Evolutionary conservation across 2,113 vertebrate genomes (phyloP).

Genomic region (Peromyscus californicus): DNA sequence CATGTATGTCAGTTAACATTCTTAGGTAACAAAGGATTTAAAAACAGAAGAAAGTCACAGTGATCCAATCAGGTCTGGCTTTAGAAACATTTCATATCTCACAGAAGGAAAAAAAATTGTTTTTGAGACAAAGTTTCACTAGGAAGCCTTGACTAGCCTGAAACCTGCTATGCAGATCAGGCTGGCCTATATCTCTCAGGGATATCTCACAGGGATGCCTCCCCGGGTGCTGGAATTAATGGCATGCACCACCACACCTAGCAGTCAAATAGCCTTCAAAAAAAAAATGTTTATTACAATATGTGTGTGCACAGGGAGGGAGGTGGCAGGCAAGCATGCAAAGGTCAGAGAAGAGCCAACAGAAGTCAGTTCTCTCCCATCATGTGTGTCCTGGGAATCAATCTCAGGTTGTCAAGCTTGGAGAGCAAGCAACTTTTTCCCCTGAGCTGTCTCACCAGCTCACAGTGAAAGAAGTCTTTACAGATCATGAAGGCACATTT

Average conservation of each 20-base stretch:
- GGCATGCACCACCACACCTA: neutral
- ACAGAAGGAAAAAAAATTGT: neutral
- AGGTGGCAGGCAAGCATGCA: too few relatives aligned
- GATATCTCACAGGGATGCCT: neutral
- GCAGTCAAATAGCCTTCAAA: neutral
- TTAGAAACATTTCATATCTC: conserved; percentile 28
- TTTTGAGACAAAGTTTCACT: neutral
- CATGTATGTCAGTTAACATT: too few relatives aligned
- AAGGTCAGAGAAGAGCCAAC: neutral
- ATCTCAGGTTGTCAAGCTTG: neutral
- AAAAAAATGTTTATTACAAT: neutral
- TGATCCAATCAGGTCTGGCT: neutral
- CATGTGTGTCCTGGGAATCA: neutral
- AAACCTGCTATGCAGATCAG: neutral
- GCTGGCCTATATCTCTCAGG: neutral
- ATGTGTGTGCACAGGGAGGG: too few relatives aligned
- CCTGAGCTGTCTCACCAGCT: too few relatives aligned
- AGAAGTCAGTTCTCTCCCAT: neutral
- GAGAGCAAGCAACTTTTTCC: too few relatives aligned
- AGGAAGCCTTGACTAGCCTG: neutral
- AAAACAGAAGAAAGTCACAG: neutral
- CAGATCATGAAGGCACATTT: neutral
- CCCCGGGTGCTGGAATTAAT: neutral
- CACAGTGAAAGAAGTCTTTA: neutral
- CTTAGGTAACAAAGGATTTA: neutral